Conservation (phyloP, 2,888 invertebrate genomes). For the Deroplatys truncata region DNA sequence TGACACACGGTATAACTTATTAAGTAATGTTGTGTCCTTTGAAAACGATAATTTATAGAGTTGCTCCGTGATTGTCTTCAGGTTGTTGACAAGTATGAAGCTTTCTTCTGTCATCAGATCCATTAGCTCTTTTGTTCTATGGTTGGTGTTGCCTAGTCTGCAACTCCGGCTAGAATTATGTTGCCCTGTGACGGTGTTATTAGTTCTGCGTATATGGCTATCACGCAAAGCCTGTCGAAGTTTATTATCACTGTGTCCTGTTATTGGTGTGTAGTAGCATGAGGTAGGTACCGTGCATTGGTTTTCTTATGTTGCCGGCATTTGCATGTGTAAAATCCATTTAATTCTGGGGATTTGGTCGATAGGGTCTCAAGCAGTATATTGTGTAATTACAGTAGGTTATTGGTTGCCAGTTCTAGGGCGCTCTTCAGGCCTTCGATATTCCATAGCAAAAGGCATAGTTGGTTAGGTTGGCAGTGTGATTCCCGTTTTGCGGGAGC, state of each 20-base stretch:
- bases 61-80: not conserved
- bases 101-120: no score
- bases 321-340: not conserved
- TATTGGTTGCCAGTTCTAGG: not conserved
- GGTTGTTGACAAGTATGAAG: not conserved
- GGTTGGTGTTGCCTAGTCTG: no score
- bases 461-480: not conserved
- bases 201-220: not conserved
- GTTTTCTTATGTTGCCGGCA: not conserved
- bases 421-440: not conserved
- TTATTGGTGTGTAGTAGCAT: not conserved
- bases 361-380: not conserved
- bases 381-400: not conserved
- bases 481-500: not conserved
- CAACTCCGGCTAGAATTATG: not conserved
- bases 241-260: not conserved
- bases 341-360: not conserved
- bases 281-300: not conserved
- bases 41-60: not conserved
- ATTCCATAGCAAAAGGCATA: not conserved
- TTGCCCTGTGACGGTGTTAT: not conserved
- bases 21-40: not conserved
- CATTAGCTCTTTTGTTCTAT: no score
- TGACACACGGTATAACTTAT: not conserved
- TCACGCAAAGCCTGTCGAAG: not conserved